Conservation (phyloP, 2,113 vertebrate genomes). For the Plestiodon gilberti region DNA sequence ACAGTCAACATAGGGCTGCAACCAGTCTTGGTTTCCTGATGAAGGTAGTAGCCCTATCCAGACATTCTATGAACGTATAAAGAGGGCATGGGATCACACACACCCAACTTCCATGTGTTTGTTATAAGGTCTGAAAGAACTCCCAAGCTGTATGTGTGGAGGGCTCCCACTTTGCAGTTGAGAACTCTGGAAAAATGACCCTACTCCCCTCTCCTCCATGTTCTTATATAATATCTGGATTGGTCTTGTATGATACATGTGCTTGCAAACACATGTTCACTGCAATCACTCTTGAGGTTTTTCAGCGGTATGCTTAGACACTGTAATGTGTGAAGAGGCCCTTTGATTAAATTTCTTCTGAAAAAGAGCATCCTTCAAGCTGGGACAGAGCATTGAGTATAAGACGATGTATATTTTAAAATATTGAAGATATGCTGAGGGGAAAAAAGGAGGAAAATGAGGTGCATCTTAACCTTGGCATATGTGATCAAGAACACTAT, state of each 20-base stretch:
- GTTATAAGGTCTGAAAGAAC: no score
- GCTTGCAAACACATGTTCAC: not conserved
- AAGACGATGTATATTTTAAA: slow-evolving; percentile 35
- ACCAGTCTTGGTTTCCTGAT: not conserved
- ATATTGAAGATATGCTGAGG: slow-evolving; percentile 56
- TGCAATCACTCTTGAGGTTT: not conserved
- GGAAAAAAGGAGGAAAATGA: slow-evolving; percentile 50
- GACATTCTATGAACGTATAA: no score
- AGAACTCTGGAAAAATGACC: no score
- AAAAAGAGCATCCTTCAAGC: slow-evolving; percentile 24
- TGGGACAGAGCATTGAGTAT: slow-evolving; percentile 58
- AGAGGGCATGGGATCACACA: no score
- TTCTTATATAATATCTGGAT: no score
- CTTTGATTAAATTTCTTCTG: not conserved
- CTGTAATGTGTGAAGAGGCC: not conserved
- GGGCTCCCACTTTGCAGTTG: no score
- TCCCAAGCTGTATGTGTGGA: no score
- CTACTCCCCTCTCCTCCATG: no score
- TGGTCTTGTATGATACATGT: not conserved
- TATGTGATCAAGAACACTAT: slow-evolving; percentile 62
- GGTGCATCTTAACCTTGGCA: slow-evolving; percentile 59
- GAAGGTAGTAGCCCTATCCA: not conserved
- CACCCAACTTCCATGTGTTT: no score
- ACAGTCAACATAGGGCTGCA: not conserved
- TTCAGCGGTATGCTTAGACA: slow-evolving; percentile 17